A percentile compares a stretch with the other conserved stretches of the same genome.
phyloP scores from a whole-genome alignment of 2,797 vertebrate genomes.

The Ctenosaura bakeri region DNA sequence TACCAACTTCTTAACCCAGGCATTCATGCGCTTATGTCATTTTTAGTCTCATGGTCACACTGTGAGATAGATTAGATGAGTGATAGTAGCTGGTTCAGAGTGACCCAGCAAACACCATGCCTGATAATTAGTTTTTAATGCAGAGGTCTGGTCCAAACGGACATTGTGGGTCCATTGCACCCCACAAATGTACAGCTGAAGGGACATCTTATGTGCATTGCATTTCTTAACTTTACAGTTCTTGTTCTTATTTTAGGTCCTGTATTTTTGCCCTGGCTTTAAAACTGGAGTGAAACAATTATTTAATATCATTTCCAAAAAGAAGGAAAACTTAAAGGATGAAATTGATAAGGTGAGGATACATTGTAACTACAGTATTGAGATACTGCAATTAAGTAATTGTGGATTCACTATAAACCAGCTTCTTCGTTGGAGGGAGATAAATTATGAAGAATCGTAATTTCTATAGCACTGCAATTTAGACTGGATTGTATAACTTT shows the following conservation, averaged over 20 bases:
- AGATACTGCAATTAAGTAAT: not conserved
- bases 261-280: slow-evolving; percentile 96
- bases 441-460: not conserved
- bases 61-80: not conserved
- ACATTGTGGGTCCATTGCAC: not conserved
- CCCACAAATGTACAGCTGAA: not conserved
- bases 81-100: not conserved
- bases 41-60: not conserved
- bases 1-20: not conserved
- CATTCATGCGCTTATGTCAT: not conserved
- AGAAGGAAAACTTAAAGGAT: slow-evolving; percentile 84
- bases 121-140: not conserved
- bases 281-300: slow-evolving; percentile 92
- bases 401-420: not conserved
- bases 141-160: not conserved
- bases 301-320: slow-evolving; percentile 86
- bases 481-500: not conserved
- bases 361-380: not conserved
- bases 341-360: slow-evolving; percentile 82
- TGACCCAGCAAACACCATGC: not conserved
- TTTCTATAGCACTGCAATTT: not conserved
- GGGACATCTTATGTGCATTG: not conserved
- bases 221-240: not conserved
- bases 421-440: not conserved
- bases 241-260: slow-evolving; percentile 83